Evolutionary conservation across 92 coral and sea anemone species (phyloP).

Genomic region (Meandrina meandrites): DNA sequence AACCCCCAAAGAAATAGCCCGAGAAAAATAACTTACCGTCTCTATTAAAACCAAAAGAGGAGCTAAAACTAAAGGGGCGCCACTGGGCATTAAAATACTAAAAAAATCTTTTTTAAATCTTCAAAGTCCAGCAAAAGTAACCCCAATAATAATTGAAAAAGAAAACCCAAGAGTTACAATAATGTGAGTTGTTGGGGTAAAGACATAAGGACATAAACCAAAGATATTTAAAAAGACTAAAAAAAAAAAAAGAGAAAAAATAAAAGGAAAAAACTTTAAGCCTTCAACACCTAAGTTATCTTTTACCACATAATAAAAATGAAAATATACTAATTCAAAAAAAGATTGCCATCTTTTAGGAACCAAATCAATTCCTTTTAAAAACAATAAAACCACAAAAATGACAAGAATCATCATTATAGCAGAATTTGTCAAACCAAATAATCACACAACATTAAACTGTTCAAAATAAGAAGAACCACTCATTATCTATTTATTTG

Average conservation of each 20-base stretch:
- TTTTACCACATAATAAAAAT: conserved; percentile 68
- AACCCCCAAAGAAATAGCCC: conserved; percentile 87
- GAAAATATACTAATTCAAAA: conserved; percentile 64
- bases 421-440: conserved; percentile 77
- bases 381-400: conserved; percentile 74
- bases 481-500: conserved; percentile 70
- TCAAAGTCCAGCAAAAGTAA: conserved; percentile 65
- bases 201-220: conserved; percentile 81
- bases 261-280: conserved; percentile 67
- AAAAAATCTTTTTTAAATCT: conserved; percentile 71
- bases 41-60: conserved; percentile 86
- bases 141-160: conserved; percentile 71
- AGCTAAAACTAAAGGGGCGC: conserved; percentile 85
- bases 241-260: conserved; percentile 74
- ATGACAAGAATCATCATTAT: conserved; percentile 77
- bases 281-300: conserved; percentile 66
- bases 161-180: conserved; percentile 70
- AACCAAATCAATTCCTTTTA: conserved; percentile 70
- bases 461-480: conserved; percentile 83
- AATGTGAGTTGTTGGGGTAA: conserved; percentile 76
- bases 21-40: conserved; percentile 76
- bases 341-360: conserved; percentile 81
- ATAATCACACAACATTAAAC: conserved; percentile 74
- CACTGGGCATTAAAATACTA: conserved; percentile 83
- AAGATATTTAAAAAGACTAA: conserved; percentile 76